A percentile compares a stretch with the other conserved stretches of the same genome.
Conservation (phyloP, 2,888 invertebrate genomes). For the Pseudeuparius sepicola region DNA sequence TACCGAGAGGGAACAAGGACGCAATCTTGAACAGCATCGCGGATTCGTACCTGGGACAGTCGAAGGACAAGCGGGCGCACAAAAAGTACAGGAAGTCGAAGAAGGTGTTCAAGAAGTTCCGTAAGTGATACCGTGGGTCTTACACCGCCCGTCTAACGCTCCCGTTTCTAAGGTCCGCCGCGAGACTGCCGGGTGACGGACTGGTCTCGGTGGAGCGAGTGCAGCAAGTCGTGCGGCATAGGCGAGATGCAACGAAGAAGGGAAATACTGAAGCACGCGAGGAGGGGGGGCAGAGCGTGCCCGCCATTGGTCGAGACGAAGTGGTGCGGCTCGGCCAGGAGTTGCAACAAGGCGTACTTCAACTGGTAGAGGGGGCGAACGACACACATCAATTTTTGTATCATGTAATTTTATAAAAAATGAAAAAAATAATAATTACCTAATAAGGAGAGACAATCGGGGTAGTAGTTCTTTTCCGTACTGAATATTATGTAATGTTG, state of each 20-base stretch:
- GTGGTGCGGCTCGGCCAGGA: slow-evolving; percentile 75
- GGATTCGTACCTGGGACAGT: slow-evolving; percentile 49
- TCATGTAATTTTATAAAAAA: no score
- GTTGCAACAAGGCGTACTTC: slow-evolving; percentile 55
- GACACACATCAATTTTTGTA: no score
- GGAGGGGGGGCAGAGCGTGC: slow-evolving; percentile 73
- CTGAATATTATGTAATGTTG: no score
- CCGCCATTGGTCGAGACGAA: slow-evolving; percentile 75
- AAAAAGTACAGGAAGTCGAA: slow-evolving; percentile 39
- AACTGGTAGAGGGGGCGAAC: no score
- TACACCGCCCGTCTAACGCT: not conserved
- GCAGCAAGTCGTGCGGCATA: slow-evolving; percentile 82
- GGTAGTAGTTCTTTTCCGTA: no score
- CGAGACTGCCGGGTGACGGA: slow-evolving; percentile 76
- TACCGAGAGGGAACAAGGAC: slow-evolving; percentile 56
- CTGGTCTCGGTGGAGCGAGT: slow-evolving; percentile 81
- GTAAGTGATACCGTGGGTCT: slow-evolving; percentile 33
- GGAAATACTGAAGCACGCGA: slow-evolving; percentile 63
- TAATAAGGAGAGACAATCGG: no score
- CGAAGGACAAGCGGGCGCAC: slow-evolving; percentile 35
- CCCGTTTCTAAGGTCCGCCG: slow-evolving; percentile 41
- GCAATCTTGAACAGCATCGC: slow-evolving; percentile 64
- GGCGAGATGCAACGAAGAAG: slow-evolving; percentile 77
- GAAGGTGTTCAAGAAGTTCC: slow-evolving; percentile 37
- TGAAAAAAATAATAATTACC: no score